These are phyloP conservation scores for Stegostoma tigrinum DNA, from an alignment of 2,113 vertebrate genomes.

Conservation along the genomic window DNA sequence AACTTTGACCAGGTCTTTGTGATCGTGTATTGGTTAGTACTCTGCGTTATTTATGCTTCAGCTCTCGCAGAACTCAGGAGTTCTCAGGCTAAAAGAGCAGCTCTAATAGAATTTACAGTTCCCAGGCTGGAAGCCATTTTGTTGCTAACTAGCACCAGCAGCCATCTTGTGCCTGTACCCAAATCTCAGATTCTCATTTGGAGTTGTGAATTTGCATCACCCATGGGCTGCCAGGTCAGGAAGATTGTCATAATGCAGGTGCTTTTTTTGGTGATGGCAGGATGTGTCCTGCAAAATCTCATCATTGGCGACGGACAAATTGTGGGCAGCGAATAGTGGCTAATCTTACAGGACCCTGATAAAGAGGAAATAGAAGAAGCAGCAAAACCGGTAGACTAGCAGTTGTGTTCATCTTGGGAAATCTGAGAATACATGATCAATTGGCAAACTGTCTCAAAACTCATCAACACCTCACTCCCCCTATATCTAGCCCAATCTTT, in stretches of 20 bases:
- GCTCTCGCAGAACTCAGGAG: too few species aligned
- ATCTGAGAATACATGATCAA: neutral
- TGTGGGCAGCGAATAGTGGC: neutral
- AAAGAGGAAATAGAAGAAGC: neutral
- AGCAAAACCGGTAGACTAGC: neutral
- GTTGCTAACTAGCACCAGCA: too few species aligned
- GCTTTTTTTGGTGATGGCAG: neutral
- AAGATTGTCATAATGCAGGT: neutral
- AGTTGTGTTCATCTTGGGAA: neutral
- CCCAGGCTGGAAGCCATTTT: too few species aligned
- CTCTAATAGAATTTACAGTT: too few species aligned
- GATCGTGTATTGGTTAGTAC: too few species aligned
- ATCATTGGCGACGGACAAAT: neutral
- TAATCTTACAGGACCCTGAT: neutral
- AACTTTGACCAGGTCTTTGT: neutral
- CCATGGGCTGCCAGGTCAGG: neutral
- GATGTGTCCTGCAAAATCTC: neutral
- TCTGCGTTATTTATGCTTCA: too few species aligned
- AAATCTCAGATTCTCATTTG: too few species aligned
- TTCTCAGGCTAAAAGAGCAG: too few species aligned
- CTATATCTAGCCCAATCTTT: neutral
- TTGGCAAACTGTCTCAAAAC: neutral
- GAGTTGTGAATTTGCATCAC: neutral
- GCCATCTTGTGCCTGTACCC: too few species aligned
- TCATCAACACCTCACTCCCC: neutral